Conservation (phyloP, 2,113 vertebrate genomes). For the Chrysemys picta region DNA sequence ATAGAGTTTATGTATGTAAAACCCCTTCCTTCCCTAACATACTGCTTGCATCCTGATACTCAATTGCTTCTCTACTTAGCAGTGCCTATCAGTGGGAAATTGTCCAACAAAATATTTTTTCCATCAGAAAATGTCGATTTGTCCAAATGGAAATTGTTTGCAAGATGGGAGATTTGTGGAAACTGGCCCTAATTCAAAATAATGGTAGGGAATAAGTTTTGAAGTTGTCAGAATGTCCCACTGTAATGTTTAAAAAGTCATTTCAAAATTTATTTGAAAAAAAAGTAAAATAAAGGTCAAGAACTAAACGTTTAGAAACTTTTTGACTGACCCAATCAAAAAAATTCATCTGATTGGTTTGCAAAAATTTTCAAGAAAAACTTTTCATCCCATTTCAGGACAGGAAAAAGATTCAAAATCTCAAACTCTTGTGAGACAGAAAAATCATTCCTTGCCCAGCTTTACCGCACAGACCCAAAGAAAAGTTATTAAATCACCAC, state of each 20-base stretch:
- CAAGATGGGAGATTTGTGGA: background rate
- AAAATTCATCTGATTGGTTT: background rate
- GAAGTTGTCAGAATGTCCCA: background rate
- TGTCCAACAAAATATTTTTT: background rate
- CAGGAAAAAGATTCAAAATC: background rate
- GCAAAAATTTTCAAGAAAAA: background rate
- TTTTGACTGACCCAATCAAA: background rate
- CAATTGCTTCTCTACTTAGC: background rate
- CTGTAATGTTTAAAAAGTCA: background rate
- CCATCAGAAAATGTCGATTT: background rate
- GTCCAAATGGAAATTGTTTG: background rate
- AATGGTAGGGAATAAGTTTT: background rate
- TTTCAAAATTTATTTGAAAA: background rate
- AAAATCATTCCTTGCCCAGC: background rate
- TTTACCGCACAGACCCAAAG: background rate
- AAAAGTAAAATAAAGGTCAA: background rate
- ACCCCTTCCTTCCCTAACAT: background rate
- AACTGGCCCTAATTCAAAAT: background rate
- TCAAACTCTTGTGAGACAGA: background rate
- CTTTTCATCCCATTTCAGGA: background rate
- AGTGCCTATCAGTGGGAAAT: background rate
- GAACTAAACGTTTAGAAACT: background rate
- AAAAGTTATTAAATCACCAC: background rate
- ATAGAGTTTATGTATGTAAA: background rate
- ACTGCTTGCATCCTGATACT: background rate